These are phyloP conservation scores for Helarctos malayanus DNA, from an alignment of 2,797 vertebrate genomes.

Conservation along the genomic window DNA sequence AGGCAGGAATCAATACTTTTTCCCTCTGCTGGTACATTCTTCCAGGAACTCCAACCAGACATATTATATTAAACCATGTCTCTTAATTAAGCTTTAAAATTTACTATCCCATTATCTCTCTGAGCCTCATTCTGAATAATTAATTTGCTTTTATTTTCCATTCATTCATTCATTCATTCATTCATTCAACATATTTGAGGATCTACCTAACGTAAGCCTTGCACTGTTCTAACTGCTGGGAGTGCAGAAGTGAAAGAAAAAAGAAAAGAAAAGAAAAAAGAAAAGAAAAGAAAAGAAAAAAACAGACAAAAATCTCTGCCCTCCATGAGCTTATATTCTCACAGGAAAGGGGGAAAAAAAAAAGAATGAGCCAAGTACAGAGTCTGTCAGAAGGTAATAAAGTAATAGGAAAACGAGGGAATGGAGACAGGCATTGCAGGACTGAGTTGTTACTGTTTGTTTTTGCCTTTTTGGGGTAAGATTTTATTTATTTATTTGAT, in stretches of 20 bases:
- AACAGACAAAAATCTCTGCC: neutral
- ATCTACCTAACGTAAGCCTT: neutral
- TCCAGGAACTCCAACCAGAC: neutral
- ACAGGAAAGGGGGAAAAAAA: neutral
- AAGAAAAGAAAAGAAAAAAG: too few species aligned
- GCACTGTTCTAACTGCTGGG: neutral
- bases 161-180: neutral
- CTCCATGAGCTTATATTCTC: neutral
- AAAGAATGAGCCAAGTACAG: neutral
- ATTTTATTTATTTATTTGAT: too few species aligned
- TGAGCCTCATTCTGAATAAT: slow-evolving; percentile 52
- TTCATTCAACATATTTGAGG: neutral
- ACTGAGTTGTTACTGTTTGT: neutral
- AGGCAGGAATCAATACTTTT: neutral
- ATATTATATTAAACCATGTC: neutral
- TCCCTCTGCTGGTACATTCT: neutral
- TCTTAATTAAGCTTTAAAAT: slow-evolving; percentile 17
- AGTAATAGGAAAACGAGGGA: neutral
- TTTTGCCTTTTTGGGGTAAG: too few species aligned
- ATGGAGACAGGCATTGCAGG: neutral
- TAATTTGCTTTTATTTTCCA: slow-evolving; percentile 33
- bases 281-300: too few species aligned
- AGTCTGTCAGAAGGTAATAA: neutral
- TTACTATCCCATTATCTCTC: neutral
- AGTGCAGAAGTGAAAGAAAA: neutral